These are phyloP conservation scores for Parelbella ahira DNA, from an alignment of 2,888 invertebrate species.

Conservation along the genomic window DNA sequence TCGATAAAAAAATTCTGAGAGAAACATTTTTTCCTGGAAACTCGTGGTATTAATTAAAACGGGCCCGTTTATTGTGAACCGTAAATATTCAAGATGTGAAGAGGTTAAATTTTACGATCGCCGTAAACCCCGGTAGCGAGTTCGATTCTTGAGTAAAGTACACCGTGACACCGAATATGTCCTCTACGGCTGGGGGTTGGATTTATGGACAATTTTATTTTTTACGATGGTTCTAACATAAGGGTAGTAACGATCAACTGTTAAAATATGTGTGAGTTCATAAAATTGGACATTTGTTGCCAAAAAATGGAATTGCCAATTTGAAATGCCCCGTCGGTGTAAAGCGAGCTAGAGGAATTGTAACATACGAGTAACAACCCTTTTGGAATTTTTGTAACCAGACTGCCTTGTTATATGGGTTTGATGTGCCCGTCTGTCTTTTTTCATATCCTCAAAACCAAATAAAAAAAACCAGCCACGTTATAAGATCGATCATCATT, in stretches of 20 bases:
- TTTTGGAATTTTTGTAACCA: no score
- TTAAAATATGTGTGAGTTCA: slow-evolving; percentile 9
- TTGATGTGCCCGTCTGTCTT: no score
- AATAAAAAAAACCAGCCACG: no score
- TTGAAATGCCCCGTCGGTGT: no score
- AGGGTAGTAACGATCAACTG: slow-evolving; percentile 20
- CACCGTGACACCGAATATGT: slow-evolving; percentile 23
- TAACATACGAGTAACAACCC: background rate
- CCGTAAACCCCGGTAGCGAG: slow-evolving; percentile 18
- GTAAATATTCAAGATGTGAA: slow-evolving; percentile 35
- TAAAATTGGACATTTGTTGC: slow-evolving; percentile 14
- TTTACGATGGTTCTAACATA: slow-evolving; percentile 35
- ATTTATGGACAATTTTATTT: slow-evolving; percentile 37
- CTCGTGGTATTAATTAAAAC: background rate
- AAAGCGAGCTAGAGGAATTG: no score
- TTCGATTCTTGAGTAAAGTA: slow-evolving; percentile 14
- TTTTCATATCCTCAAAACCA: no score
- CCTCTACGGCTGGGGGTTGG: slow-evolving; percentile 29
- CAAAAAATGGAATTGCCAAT: slow-evolving; percentile 9
- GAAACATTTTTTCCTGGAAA: no score
- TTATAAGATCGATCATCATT: no score
- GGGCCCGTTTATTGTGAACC: slow-evolving; percentile 31
- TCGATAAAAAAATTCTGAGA: no score
- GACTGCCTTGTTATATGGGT: no score
- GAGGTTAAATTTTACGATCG: slow-evolving; percentile 42